Evolutionary conservation across 2,888 invertebrate species (phyloP).

Genomic region (Pristionchus arcanus): DNA sequence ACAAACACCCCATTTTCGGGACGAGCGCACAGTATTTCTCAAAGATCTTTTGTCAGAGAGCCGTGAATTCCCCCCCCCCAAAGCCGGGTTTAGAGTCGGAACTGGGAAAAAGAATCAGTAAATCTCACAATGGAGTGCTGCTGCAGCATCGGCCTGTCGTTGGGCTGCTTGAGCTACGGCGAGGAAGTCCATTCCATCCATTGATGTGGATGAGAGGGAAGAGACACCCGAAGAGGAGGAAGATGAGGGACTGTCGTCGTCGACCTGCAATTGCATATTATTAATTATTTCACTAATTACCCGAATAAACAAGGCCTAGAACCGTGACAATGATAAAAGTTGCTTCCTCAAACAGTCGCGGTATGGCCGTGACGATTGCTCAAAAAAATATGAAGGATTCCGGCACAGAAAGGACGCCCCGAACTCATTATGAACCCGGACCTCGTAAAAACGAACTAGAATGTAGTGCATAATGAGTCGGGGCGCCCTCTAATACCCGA

Average conservation of each 20-base stretch:
- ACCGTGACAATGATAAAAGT: too few relatives aligned
- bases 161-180: background rate
- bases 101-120: background rate
- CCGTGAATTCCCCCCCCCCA: too few relatives aligned
- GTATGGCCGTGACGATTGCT: too few relatives aligned
- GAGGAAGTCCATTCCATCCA: slow-evolving; percentile 6
- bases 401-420: background rate
- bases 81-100: background rate
- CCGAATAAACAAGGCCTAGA: background rate
- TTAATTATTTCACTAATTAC: background rate
- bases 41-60: background rate
- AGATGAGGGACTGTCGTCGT: background rate
- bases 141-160: slow-evolving; percentile 12
- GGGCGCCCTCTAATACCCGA: background rate
- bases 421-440: background rate
- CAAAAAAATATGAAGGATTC: background rate
- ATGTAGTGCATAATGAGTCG: background rate
- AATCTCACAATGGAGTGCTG: background rate
- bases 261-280: background rate
- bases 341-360: too few relatives aligned
- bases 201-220: background rate
- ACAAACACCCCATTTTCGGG: background rate
- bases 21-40: background rate
- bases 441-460: background rate
- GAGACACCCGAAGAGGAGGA: background rate